phyloP scores from a whole-genome alignment of 2,797 vertebrate species.

The Syngnathus rostellatus region DNA sequence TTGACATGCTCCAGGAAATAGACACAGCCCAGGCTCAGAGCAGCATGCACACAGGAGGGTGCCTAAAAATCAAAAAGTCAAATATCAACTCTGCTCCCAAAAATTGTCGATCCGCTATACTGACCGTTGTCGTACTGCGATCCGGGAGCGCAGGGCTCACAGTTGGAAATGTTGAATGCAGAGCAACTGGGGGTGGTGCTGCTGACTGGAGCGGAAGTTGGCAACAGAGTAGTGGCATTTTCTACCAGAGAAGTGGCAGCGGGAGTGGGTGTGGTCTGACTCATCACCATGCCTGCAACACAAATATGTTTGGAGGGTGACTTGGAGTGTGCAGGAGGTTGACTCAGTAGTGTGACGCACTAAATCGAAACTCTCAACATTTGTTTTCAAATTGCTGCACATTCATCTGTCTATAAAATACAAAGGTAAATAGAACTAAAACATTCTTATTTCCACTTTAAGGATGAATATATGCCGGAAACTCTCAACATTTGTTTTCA shows the following conservation, averaged over 20 bases:
- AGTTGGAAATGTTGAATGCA: slow-evolving; percentile 68
- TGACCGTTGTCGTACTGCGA: slow-evolving; percentile 69
- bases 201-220: slow-evolving; percentile 53
- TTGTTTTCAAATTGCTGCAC: background rate
- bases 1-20: slow-evolving; percentile 62
- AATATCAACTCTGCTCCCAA: background rate
- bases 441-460: background rate
- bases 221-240: slow-evolving; percentile 45
- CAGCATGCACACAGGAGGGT: slow-evolving; percentile 75
- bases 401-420: too few species aligned
- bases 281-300: slow-evolving; percentile 57
- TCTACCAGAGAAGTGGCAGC: slow-evolving; percentile 49
- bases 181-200: slow-evolving; percentile 67
- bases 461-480: background rate
- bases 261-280: slow-evolving; percentile 68
- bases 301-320: slow-evolving; percentile 8
- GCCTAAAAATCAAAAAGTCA: slow-evolving; percentile 43
- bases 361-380: background rate
- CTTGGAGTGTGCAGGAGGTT: background rate
- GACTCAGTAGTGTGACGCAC: background rate
- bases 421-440: background rate
- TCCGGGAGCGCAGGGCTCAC: slow-evolving; percentile 71
- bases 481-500: too few species aligned
- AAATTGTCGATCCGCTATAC: slow-evolving; percentile 7
- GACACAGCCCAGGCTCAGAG: slow-evolving; percentile 56